Conservation (phyloP, 2,888 invertebrate genomes). For the Psylliodes chrysocephalus region DNA sequence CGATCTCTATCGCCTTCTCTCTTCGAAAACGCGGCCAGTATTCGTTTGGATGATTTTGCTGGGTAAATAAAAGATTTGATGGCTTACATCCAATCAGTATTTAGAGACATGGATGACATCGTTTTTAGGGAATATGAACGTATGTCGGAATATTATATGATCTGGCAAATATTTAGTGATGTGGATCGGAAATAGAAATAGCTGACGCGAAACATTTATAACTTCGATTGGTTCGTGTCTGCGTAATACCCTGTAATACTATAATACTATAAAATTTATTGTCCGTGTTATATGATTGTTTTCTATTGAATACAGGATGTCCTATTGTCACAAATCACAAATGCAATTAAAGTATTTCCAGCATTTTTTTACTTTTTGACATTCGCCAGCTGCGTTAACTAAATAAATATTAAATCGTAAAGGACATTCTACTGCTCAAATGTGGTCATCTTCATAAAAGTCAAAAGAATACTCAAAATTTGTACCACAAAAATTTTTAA, state of each 20-base stretch:
- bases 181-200: conserved; percentile 39
- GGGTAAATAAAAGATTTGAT: conserved; percentile 62
- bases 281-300: not conserved
- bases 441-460: too few species aligned
- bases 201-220: conserved; percentile 31
- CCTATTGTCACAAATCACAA: too few species aligned
- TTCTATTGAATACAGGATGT: too few species aligned
- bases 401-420: too few species aligned
- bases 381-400: too few species aligned
- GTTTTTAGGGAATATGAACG: conserved; percentile 55
- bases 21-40: not conserved
- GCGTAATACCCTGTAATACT: too few species aligned
- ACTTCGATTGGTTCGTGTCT: conserved; percentile 4
- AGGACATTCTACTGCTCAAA: too few species aligned
- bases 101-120: conserved; percentile 60
- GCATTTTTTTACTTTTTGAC: too few species aligned
- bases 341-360: too few species aligned
- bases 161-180: conserved; percentile 58
- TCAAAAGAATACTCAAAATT: too few species aligned
- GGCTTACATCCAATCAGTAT: conserved; percentile 63
- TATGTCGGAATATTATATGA: conserved; percentile 54
- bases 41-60: conserved; percentile 50
- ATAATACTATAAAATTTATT: not conserved
- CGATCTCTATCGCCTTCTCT: not conserved
- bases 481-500: too few species aligned